Percentiles rank a stretch among this genome's conserved stretches.
Evolutionary conservation across 2,113 vertebrate genomes (phyloP).

Genomic region (Naja naja): DNA sequence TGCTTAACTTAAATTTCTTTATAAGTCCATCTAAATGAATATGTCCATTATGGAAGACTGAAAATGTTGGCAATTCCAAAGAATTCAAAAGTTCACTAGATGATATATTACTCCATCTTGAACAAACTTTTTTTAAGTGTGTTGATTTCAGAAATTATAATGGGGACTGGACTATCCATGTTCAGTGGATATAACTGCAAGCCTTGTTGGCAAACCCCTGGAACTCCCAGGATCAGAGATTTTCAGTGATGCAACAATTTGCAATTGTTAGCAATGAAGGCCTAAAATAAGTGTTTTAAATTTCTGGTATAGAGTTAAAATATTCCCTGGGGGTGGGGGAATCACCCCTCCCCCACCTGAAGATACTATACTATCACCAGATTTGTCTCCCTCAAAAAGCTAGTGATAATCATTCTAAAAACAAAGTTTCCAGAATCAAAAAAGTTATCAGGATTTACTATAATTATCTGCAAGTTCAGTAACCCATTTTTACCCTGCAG

Average conservation of each 20-base stretch:
- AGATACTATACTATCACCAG: background rate
- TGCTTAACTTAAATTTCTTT: background rate
- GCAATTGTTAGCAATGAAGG: background rate
- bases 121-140: background rate
- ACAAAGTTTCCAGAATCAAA: background rate
- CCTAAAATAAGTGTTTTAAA: background rate
- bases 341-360: background rate
- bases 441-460: background rate
- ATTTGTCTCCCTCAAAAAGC: background rate
- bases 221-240: background rate
- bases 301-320: background rate
- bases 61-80: background rate
- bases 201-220: background rate
- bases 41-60: background rate
- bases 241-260: background rate
- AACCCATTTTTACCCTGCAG: background rate
- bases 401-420: background rate
- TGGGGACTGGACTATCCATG: background rate
- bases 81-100: background rate
- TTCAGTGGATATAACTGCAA: background rate
- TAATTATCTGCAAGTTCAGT: background rate
- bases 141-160: background rate
- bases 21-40: background rate
- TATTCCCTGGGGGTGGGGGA: background rate
- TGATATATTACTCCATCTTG: background rate